phyloP scores from a whole-genome alignment of 2,113 vertebrate genomes.

The Paradoxurus hermaphroditus region DNA sequence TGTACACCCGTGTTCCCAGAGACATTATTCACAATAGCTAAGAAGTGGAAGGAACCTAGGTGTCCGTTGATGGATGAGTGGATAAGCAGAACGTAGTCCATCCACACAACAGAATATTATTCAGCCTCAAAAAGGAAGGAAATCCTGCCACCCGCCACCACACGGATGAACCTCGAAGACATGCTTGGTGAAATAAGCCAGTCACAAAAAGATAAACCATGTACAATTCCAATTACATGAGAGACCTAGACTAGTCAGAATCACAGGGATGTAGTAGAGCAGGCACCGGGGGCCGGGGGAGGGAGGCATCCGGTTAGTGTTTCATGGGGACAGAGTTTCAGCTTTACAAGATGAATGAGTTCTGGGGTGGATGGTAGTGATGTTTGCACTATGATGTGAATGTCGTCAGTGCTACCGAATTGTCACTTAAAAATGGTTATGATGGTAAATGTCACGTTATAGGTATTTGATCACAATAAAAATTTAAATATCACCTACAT shows the following conservation, averaged over 20 bases:
- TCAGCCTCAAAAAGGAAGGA: not conserved
- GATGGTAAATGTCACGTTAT: not conserved
- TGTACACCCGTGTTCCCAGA: not conserved
- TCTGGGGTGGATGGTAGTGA: not conserved
- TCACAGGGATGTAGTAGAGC: not conserved
- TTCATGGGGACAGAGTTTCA: not conserved
- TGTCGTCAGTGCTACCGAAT: not conserved
- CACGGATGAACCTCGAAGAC: not conserved
- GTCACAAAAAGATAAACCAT: too few relatives aligned
- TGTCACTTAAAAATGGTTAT: not conserved
- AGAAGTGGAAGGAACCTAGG: not conserved
- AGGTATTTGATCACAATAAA: not conserved
- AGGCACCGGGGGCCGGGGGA: not conserved
- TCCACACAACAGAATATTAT: not conserved
- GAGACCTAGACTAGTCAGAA: too few relatives aligned
- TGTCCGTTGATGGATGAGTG: not conserved
- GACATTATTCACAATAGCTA: not conserved
- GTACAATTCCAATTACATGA: not conserved
- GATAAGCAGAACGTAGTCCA: not conserved
- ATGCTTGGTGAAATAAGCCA: too few relatives aligned
- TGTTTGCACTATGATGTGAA: too few relatives aligned
- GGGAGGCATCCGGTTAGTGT: fast-evolving
- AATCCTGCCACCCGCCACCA: fast-evolving
- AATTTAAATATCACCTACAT: not conserved
- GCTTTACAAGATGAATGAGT: not conserved